Base-by-base conservation (phyloP, 2,113 vertebrate species). In the Rattus rattus region DNA sequence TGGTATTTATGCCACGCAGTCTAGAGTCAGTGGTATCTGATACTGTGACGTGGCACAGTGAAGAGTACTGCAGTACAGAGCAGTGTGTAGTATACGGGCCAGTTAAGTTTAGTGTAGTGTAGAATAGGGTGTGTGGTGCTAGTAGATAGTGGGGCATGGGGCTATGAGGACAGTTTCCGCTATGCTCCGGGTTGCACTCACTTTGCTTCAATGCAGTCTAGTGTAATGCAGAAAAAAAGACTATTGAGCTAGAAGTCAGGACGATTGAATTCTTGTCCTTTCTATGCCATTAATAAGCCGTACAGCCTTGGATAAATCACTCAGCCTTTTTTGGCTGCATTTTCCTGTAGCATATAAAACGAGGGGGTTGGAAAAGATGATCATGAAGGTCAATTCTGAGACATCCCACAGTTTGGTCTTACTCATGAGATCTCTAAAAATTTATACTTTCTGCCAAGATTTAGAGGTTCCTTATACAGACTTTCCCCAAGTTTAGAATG, bases 341-440 rank as follows among this genome's bases (percentile, higher is more conserved):
- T 87, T 92, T 95, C 30, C 86, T 95, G 14, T 86, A 92, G 88
- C 43, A 81, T 93, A 77, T 81, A 96, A 94, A 96, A 97, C 92
- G 91, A 96, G 88, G 94, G 67, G 59, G 26, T 79, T 97, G 88
- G 85, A 96, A 97, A 95, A 95, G 90, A 81, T 94, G 96, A 96
- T 94, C 76, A 95, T 86, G 94, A 97, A 96, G 95, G 92, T 95
- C 94, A 97, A 13, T 92, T 73, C 85, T 97, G 94, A 97, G 90
- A 97, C 94, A 98, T 97, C 95, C 91, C 95, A 96, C 91, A 92
- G 91, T 76, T 97, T 93, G 73, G 92, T 97, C 91, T 97, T 96
- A 97, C 92, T 97, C 92, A 96, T 88, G 96, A 96, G 95, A 96
- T 89, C 76, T 86, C 92, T 96, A 96, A 94, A 69, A 95, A 96